phyloP scores from a whole-genome alignment of 2,113 vertebrate genomes.

The Phaethornis superciliosus region DNA sequence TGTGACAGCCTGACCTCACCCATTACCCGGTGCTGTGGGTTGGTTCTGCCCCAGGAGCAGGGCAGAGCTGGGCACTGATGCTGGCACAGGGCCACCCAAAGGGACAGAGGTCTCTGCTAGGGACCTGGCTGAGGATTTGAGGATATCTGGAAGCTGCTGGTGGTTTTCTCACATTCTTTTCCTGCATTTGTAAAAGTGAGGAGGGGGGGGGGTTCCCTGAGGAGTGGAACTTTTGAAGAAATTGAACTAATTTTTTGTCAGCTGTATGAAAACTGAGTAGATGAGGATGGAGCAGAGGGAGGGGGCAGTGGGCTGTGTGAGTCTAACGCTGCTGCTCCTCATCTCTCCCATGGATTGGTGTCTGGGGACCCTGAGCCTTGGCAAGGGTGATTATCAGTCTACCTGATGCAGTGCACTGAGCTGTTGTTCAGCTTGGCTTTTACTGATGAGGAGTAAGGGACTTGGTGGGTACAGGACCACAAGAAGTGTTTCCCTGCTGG shows the following conservation, averaged over 20 bases:
- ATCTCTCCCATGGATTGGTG: not conserved
- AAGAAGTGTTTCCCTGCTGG: not conserved
- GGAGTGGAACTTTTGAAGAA: not conserved
- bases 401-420: not conserved
- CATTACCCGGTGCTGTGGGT: not conserved
- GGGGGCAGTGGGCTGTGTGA: not conserved
- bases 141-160: not conserved
- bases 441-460: not conserved
- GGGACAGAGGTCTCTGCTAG: not conserved
- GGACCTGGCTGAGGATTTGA: not conserved
- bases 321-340: not conserved
- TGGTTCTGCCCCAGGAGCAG: not conserved
- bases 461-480: not conserved
- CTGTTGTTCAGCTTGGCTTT: not conserved
- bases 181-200: not conserved
- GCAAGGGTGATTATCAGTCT: not conserved
- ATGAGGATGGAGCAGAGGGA: not conserved
- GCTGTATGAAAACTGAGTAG: not conserved
- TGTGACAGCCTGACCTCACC: not conserved
- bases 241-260: not conserved
- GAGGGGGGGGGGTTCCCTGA: not conserved
- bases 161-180: not conserved
- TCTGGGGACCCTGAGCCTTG: not conserved
- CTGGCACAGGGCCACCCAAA: not conserved
- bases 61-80: fast-evolving